Evolutionary conservation across 2,797 vertebrate species (phyloP), one percentile per base, ranked within the genome.

Genomic region (Macroramphosus scolopax): DNA sequence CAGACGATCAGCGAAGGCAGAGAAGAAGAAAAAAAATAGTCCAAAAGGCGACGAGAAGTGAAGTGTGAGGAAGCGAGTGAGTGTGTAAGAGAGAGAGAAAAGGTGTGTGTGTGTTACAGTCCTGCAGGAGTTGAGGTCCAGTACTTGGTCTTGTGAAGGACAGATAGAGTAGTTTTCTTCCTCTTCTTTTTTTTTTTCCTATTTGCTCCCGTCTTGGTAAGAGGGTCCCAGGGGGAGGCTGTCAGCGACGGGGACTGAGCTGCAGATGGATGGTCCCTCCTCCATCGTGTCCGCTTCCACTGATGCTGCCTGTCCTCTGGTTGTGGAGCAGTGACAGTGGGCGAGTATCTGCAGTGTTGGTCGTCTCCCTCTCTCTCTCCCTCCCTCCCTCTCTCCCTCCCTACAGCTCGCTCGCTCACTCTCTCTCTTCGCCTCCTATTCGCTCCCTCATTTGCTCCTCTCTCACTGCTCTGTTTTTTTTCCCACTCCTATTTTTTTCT

Each of bases 291-390:
- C 67, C 30, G 46, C 62, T 54, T 29, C 65, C 51, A 45, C 81
- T 58, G 58, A 46, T 72, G 71, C 78, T 60, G 77, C 81, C 88
- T 82, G 87, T 92, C 84, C 78, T 89, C 87, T 84, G 87, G 91
- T 85, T 78, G 89, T 86, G 83, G 90, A 90, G 85, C 81, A 75
- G 83, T 86, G 87, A 85, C 81, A 81, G 80, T 69, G 82, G 76
- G 74, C 63, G 80, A 80, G 85, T 64, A 80, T 85, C 84, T 87
- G 83, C 85, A 85, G 82, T 78, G 72, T 75, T 70, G 64, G 70
- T 77, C 65, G 48, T 71, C 78, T 78, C 84, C 55, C 83, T 63
- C 88, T 85, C 89, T 87, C 75, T 3, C 51, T 18, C 43, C 12
- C 68, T 38, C 50, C 1, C 62, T 49, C 30, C 4, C 75, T 43